Conservation (phyloP, 2,113 vertebrate species). For the Podilymbus podiceps region DNA sequence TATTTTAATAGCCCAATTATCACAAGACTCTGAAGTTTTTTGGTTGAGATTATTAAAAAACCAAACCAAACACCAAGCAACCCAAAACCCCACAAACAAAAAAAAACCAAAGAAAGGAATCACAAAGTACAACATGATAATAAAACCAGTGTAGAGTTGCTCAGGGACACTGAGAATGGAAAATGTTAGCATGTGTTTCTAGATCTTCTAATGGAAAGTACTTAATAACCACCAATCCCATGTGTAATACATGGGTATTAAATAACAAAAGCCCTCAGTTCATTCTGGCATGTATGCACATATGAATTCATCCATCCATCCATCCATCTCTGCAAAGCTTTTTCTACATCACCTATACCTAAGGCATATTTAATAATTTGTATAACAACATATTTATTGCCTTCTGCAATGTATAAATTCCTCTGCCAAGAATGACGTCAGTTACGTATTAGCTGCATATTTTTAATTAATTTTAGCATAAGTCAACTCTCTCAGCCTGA, state of each 20-base stretch:
- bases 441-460: neutral
- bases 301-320: neutral
- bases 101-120: neutral
- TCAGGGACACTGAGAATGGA: neutral
- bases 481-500: neutral
- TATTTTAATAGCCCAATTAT: neutral
- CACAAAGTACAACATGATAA: neutral
- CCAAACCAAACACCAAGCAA: neutral
- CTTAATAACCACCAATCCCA: conserved; percentile 22
- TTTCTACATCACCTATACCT: neutral
- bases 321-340: neutral
- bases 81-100: neutral
- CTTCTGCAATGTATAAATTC: neutral
- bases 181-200: neutral
- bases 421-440: conserved; percentile 23
- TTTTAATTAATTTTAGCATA: conserved; percentile 17
- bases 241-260: neutral
- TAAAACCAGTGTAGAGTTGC: neutral
- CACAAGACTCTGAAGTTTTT: neutral
- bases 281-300: neutral
- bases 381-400: neutral
- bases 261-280: neutral
- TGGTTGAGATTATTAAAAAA: neutral
- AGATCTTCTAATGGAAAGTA: neutral
- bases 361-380: neutral